Evolutionary conservation across 2,113 vertebrate species (phyloP).

Genomic region (Lepidothrix coronata): DNA sequence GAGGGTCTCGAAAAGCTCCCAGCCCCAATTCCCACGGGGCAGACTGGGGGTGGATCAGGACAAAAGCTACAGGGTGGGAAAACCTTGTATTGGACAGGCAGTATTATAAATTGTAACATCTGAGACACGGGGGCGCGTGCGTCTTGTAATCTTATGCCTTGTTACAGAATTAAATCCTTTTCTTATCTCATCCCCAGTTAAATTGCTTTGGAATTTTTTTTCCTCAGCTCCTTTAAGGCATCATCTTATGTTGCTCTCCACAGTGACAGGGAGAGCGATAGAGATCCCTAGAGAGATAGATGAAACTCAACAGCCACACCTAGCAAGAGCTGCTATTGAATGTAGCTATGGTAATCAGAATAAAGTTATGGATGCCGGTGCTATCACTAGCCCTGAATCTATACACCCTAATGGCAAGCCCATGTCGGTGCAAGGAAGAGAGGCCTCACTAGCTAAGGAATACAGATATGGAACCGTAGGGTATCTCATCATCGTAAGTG

Average conservation of each 20-base stretch:
- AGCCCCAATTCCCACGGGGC: too few relatives aligned
- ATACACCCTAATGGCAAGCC: neutral
- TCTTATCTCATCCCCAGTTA: too few relatives aligned
- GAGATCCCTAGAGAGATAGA: neutral
- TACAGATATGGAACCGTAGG: fast-evolving
- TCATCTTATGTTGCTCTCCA: neutral
- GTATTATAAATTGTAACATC: too few relatives aligned
- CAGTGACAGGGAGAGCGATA: neutral
- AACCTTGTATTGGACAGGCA: too few relatives aligned
- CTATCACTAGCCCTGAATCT: neutral
- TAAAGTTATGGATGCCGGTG: neutral
- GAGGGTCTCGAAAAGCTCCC: too few relatives aligned
- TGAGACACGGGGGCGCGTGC: too few relatives aligned
- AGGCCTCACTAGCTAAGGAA: neutral
- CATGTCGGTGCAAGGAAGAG: neutral
- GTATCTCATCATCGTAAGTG: neutral
- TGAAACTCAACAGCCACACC: neutral
- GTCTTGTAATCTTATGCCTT: too few relatives aligned
- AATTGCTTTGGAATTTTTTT: too few relatives aligned
- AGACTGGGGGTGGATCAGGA: too few relatives aligned
- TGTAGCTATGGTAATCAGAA: neutral
- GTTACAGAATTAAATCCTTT: too few relatives aligned
- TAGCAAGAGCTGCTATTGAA: neutral
- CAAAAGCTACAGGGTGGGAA: too few relatives aligned
- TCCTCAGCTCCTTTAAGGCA: too few relatives aligned